Evolutionary conservation across 2,888 invertebrate genomes (phyloP).

Genomic region (Lepidochrysops patricia): DNA sequence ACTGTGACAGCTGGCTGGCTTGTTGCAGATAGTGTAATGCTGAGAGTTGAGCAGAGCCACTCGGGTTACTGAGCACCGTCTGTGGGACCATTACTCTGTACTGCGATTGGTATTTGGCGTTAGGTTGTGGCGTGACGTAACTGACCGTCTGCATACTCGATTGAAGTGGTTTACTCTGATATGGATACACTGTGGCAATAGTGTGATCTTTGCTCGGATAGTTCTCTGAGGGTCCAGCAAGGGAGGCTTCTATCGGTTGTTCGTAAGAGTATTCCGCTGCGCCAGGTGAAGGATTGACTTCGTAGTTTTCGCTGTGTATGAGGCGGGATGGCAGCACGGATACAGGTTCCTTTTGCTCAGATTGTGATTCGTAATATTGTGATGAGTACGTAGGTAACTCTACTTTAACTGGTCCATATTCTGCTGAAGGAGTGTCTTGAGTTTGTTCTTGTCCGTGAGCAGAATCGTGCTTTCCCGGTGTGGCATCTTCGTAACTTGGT

Average conservation of each 20-base stretch:
- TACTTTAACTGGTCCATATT: slow-evolving; percentile 27
- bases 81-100: slow-evolving; percentile 64
- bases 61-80: slow-evolving; percentile 45
- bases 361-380: slow-evolving; percentile 37
- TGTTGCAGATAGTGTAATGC: slow-evolving; percentile 39
- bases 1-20: slow-evolving; percentile 15
- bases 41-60: slow-evolving; percentile 36
- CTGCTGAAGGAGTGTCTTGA: slow-evolving; percentile 24
- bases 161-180: slow-evolving; percentile 34
- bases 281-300: slow-evolving; percentile 34
- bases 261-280: slow-evolving; percentile 44
- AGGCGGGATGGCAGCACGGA: slow-evolving; percentile 37
- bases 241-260: slow-evolving; percentile 35
- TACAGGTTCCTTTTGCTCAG: slow-evolving; percentile 36
- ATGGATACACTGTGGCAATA: slow-evolving; percentile 66
- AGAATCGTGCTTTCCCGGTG: slow-evolving; percentile 31
- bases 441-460: slow-evolving; percentile 22
- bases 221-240: slow-evolving; percentile 66
- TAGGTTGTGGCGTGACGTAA: slow-evolving; percentile 60
- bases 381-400: slow-evolving; percentile 24
- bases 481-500: slow-evolving; percentile 15
- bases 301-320: slow-evolving; percentile 34
- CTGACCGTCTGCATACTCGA: slow-evolving; percentile 50
- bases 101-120: slow-evolving; percentile 52
- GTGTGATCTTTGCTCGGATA: slow-evolving; percentile 75